These are phyloP conservation scores for Drosophila albomicans DNA, from an alignment of 1,140 invertebrate genomes.

Conservation along the genomic window DNA sequence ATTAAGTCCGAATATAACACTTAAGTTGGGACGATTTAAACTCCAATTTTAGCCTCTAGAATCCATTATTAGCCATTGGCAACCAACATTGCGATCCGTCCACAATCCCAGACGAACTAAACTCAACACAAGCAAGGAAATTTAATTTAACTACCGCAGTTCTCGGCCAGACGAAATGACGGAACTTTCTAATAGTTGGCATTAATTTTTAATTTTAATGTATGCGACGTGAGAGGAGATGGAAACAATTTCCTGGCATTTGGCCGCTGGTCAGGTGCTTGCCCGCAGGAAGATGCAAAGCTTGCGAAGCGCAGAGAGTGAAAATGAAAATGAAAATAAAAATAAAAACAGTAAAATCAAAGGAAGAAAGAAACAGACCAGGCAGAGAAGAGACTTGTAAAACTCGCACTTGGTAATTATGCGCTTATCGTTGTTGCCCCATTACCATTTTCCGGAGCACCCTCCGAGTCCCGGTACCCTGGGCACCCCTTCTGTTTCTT, in stretches of 20 bases:
- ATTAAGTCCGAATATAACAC: background rate
- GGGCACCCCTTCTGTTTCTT: background rate
- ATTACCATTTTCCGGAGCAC: constrained; percentile 25
- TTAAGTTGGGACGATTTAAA: constrained; percentile 1
- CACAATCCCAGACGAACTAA: constrained; percentile 2
- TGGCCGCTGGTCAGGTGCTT: constrained; percentile 17
- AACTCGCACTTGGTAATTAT: constrained; percentile 68
- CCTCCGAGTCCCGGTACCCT: background rate
- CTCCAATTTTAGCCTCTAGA: background rate
- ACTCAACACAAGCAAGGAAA: constrained; percentile 23
- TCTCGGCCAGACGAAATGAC: constrained; percentile 17
- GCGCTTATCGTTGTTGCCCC: constrained; percentile 69
- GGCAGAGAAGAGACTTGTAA: constrained; percentile 21
- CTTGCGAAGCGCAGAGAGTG: constrained; percentile 2
- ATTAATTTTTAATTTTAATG: constrained; percentile 72
- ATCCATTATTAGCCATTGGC: constrained; percentile 11
- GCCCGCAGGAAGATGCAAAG: constrained; percentile 28
- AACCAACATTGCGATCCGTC: background rate
- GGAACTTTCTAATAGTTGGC: constrained; percentile 47
- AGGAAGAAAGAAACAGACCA: constrained; percentile 5
- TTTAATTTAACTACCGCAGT: constrained; percentile 49
- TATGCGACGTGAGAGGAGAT: constrained; percentile 1
- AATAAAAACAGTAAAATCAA: constrained; percentile 34
- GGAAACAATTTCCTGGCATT: constrained; percentile 34
- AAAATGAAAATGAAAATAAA: constrained; percentile 20